Conservation (phyloP, 1,140 invertebrate genomes). For the Bombus confusus region DNA sequence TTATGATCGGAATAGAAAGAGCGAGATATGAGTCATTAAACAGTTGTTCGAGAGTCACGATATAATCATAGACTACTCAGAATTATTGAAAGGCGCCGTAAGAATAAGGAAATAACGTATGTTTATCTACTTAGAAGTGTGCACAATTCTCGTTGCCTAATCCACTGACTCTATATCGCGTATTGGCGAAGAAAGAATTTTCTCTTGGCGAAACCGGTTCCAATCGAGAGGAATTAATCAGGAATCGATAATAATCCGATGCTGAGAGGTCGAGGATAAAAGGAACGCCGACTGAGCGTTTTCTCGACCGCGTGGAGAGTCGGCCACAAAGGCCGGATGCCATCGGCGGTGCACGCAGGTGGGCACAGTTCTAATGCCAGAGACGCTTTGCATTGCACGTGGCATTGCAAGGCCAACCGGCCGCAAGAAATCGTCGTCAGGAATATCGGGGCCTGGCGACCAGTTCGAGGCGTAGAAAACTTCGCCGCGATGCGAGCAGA, state of each 20-base stretch:
- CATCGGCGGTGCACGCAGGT: constrained; percentile 44
- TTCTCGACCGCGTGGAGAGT: constrained; percentile 23
- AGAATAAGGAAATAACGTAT: not conserved
- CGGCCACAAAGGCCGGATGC: constrained; percentile 48
- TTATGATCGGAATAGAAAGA: not conserved
- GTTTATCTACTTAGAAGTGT: not conserved
- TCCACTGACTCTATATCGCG: not conserved
- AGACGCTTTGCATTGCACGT: constrained; percentile 53
- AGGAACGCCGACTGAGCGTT: not conserved
- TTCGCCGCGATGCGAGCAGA: constrained; percentile 8
- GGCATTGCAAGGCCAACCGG: constrained; percentile 67
- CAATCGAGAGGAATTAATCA: not conserved
- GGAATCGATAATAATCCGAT: not conserved
- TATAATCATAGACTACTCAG: not conserved
- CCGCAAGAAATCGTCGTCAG: constrained; percentile 47
- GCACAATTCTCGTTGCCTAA: not conserved
- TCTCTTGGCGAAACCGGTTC: not conserved
- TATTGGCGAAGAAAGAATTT: not conserved
- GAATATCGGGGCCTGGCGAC: constrained; percentile 48
- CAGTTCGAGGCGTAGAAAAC: constrained; percentile 50
- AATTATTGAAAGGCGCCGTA: not conserved
- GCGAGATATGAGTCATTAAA: not conserved
- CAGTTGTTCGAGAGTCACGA: not conserved
- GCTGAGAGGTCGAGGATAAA: not conserved
- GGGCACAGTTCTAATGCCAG: constrained; percentile 52